These are phyloP conservation scores for Drosophila jambulina DNA, from an alignment of 1,140 invertebrate genomes.

Conservation along the genomic window DNA sequence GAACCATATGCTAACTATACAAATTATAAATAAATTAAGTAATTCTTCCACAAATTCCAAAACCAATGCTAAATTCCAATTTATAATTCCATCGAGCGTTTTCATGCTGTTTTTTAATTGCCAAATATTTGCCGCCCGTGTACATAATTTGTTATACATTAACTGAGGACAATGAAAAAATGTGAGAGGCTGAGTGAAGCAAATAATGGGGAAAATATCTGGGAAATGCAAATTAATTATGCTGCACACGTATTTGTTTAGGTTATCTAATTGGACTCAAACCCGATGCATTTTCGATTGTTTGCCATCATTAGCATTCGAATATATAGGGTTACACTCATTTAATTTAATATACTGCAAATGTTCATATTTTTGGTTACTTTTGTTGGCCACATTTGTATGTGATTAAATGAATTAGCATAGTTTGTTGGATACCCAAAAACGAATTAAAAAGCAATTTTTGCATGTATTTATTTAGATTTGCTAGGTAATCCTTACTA, in stretches of 20 bases:
- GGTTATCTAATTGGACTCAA: conserved; percentile 66
- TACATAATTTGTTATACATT: conserved; percentile 50
- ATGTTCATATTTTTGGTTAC: conserved; percentile 1
- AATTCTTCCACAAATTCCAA: neutral
- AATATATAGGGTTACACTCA: conserved; percentile 28
- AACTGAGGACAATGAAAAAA: conserved; percentile 32
- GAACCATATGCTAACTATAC: conserved; percentile 12
- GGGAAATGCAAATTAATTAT: conserved; percentile 75
- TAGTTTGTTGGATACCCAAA: neutral
- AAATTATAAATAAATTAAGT: conserved; percentile 27
- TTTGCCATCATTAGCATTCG: conserved; percentile 41
- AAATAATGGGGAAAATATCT: conserved; percentile 30
- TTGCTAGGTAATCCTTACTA: neutral
- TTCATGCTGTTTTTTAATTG: conserved; percentile 37
- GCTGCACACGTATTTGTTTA: conserved; percentile 60
- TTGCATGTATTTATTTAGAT: neutral
- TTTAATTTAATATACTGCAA: conserved; percentile 54
- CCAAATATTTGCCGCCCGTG: conserved; percentile 44
- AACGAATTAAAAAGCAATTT: conserved; percentile 21
- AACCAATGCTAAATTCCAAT: conserved; percentile 11
- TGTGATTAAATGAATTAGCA: conserved; percentile 15
- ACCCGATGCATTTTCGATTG: conserved; percentile 46
- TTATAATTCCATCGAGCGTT: conserved; percentile 28
- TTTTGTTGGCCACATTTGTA: neutral
- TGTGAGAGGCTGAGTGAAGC: neutral